phyloP scores from a whole-genome alignment of 2,113 vertebrate genomes.

The Tor tambroides region DNA sequence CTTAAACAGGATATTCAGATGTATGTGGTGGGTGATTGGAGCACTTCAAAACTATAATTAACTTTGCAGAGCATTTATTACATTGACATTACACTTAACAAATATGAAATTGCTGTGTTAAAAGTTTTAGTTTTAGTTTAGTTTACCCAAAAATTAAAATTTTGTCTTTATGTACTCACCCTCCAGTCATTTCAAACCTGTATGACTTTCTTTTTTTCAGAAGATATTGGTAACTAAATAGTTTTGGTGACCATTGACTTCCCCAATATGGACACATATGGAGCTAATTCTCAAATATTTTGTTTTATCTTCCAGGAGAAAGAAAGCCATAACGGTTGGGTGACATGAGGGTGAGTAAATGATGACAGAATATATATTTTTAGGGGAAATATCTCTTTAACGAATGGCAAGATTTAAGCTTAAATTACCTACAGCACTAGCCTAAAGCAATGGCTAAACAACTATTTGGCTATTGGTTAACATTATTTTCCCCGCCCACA shows the following conservation, averaged over 20 bases:
- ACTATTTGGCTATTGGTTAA: not conserved
- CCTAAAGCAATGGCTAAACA: not conserved
- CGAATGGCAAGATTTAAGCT: not conserved
- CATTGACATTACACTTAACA: not conserved
- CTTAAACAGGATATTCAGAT: not conserved
- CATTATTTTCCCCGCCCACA: not conserved
- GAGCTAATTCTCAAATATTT: not conserved
- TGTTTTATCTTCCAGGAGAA: not conserved
- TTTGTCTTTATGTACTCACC: not conserved
- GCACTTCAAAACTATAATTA: not conserved
- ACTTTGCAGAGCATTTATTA: not conserved
- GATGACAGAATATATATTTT: not conserved
- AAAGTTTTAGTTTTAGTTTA: too few species aligned
- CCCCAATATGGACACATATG: not conserved
- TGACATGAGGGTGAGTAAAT: not conserved
- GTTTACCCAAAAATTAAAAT: not conserved
- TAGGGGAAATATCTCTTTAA: not conserved
- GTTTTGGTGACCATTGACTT: not conserved
- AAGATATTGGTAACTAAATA: not conserved
- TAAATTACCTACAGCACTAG: not conserved
- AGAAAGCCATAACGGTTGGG: not conserved
- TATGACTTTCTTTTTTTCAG: not conserved
- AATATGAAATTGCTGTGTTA: not conserved
- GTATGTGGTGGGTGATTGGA: not conserved
- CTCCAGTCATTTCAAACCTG: not conserved